A percentile compares a stretch with the other conserved stretches of the same genome.
Evolutionary conservation across 2,888 invertebrate genomes (phyloP).

Genomic region (Ethmia dodecea): DNA sequence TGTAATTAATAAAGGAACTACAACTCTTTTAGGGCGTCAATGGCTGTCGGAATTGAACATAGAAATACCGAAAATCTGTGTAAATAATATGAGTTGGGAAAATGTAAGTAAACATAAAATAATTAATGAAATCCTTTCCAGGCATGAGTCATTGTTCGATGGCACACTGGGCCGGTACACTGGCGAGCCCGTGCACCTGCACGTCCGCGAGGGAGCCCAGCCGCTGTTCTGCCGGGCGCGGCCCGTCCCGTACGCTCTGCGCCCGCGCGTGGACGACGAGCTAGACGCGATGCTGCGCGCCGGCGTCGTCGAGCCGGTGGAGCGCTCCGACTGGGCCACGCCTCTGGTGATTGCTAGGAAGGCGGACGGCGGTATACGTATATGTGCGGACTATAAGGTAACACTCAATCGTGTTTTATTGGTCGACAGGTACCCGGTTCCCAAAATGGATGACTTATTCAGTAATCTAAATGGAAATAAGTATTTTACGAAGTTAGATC

Average conservation of each 20-base stretch:
- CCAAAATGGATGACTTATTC: conserved; percentile 4
- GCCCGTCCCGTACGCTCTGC: conserved; percentile 6
- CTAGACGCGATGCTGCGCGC: conserved; percentile 7
- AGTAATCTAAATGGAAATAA: not conserved
- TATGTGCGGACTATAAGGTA: conserved; percentile 11
- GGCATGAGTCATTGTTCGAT: not conserved
- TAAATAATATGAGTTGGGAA: not conserved
- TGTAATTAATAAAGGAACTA: conserved; percentile 10
- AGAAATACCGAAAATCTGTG: not conserved
- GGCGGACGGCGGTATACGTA: conserved; percentile 3
- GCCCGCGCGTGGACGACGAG: conserved; percentile 7
- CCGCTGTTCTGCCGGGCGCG: conserved; percentile 8
- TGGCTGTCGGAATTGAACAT: conserved; percentile 12
- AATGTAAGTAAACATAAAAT: not conserved
- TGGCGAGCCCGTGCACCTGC: conserved; percentile 8
- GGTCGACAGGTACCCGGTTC: conserved; percentile 1
- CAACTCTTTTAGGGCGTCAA: conserved; percentile 12
- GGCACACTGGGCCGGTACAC: conserved; percentile 7
- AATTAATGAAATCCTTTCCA: not conserved
- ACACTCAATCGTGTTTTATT: conserved; percentile 1
- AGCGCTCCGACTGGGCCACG: conserved; percentile 6
- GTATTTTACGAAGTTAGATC: conserved; percentile 6
- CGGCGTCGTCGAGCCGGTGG: conserved; percentile 8
- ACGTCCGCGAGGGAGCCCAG: conserved; percentile 12
- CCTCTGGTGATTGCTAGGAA: conserved; percentile 3